Evolutionary conservation across 2,888 invertebrate species (phyloP), one percentile per base, ranked within the genome.

Genomic region (Leucozona laternaria): DNA sequence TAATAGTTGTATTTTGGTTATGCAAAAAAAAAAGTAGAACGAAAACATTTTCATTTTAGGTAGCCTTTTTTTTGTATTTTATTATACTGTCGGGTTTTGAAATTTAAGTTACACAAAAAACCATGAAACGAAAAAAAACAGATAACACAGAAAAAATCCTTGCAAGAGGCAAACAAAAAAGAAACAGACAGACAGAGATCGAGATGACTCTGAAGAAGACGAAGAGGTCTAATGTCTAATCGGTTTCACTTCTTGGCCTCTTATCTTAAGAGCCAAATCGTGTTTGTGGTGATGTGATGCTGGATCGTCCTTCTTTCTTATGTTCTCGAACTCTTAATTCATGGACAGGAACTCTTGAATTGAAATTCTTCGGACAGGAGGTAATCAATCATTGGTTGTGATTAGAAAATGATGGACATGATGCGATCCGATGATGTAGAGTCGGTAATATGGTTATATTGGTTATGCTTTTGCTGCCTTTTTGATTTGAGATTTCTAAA

Each of bases 371-470:
- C 43, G 66, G 77, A 85, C 48, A 60, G 31, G 40, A 60, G 77
- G 85, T 85, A 85, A 85, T 85, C 85, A 85, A 85, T 85, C 85
- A 85, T 81, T 77, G 85, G 76, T 43, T 77, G 85, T 80, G 85
- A 85, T 85, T 85, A 85, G 85, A 85, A 85, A 85, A 85, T 85
- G 85, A 85, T 85, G 77, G 77, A 81, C 80, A 85, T n/a, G n/a
- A n/a, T n/a, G n/a, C 68, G 70, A 79, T 25, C 3, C 66, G 62
- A 79, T 28, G 76, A 77, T 58, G 71, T 60, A 20, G n/a, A 28
- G 43, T 64, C 25, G 10, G 25, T 8, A 25, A 20, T n/a, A n/a
- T n/a, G n/a, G n/a, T n/a, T n/a, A n/a, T n/a, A n/a, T n/a, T 11
- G 57, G 40, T 40, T 53, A 53, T 55, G 37, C 34, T 55, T 31